Base-by-base conservation (phyloP, 2,797 vertebrate genomes). In the Trematocara caparti region DNA sequence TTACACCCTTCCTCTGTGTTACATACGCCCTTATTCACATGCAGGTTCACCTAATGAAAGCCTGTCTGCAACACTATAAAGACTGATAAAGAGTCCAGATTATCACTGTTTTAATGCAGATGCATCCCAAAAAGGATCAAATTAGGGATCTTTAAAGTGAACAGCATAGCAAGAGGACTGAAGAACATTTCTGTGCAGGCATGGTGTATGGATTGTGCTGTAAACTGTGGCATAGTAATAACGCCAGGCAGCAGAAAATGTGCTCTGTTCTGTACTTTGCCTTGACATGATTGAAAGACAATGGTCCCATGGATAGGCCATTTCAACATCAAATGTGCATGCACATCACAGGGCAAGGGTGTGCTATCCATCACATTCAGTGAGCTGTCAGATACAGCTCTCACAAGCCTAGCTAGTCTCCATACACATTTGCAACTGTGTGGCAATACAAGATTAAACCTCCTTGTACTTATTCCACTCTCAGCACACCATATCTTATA, bases 281-380 rank as follows among this genome's bases (percentile, higher is more conserved):
- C 94, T 94, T 91, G 93, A 94, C 95, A 94, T 95, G 95, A 95
- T 94, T 95, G 95, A 95, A 95, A 95, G 94, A 95, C 94, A 95
- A 95, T 94, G 92, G 94, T 94, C 90, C 92, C 90, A 89, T 93
- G 90, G 95, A 95, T 94, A 91, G 94, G 90, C 94, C 91, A 93
- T 95, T 95, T 95, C 94, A 93, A 92, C 95, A 94, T 95, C 95
- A 95, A 93, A 94, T 95, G 94, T 95, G 95, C 95, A 94, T 92
- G 94, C 94, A 95, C 95, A 94, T 95, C 94, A 93, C 94, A 94
- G 94, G 93, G 93, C 92, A 92, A 93, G 92, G 91, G 92, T 92
- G 91, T 84, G 91, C 92, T 89, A 95, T 95, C 94, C 94, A 95
- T 95, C 95, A 95, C 93, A 90, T 95, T 94, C 93, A 92, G 92